These are phyloP conservation scores for Erynnis tages DNA, from an alignment of 2,888 invertebrate species.

Conservation along the genomic window DNA sequence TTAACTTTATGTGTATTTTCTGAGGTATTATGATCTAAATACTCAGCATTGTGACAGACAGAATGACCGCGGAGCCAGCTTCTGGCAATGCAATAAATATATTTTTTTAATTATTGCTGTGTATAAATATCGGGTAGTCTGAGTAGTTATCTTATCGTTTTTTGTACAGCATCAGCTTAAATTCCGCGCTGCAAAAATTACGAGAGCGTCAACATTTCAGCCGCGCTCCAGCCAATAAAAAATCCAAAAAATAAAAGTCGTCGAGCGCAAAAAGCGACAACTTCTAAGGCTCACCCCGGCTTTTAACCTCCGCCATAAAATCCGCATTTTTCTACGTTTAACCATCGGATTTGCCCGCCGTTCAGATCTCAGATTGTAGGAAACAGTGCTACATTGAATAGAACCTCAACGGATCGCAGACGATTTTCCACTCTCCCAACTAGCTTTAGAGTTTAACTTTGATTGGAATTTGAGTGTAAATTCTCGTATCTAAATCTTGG, in stretches of 20 bases:
- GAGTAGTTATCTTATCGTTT: too few species aligned
- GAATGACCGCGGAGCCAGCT: too few species aligned
- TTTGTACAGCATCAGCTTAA: background rate
- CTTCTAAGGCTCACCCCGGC: slow-evolving; percentile 39
- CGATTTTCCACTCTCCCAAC: slow-evolving; percentile 32
- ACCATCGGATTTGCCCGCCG: slow-evolving; percentile 49
- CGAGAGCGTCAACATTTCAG: slow-evolving; percentile 16
- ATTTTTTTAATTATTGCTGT: too few species aligned
- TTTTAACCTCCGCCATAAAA: slow-evolving; percentile 52
- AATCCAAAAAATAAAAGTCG: slow-evolving; percentile 25
- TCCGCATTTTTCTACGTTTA: slow-evolving; percentile 47
- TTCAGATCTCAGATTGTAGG: slow-evolving; percentile 58
- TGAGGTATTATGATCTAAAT: too few species aligned
- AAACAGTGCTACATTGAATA: slow-evolving; percentile 53
- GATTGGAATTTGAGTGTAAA: slow-evolving; percentile 13
- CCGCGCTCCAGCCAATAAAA: slow-evolving; percentile 17
- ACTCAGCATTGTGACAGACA: too few species aligned
- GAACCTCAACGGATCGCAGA: slow-evolving; percentile 1
- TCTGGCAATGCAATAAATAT: too few species aligned
- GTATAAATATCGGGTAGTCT: too few species aligned
- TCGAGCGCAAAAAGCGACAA: slow-evolving; percentile 27
- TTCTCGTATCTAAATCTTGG: slow-evolving; percentile 34
- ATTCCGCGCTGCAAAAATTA: slow-evolving; percentile 8
- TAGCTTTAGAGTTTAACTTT: slow-evolving; percentile 28
- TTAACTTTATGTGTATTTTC: too few species aligned